Conservation (phyloP, 2,888 invertebrate genomes). For the Cataglyphis rosenhaueri region DNA sequence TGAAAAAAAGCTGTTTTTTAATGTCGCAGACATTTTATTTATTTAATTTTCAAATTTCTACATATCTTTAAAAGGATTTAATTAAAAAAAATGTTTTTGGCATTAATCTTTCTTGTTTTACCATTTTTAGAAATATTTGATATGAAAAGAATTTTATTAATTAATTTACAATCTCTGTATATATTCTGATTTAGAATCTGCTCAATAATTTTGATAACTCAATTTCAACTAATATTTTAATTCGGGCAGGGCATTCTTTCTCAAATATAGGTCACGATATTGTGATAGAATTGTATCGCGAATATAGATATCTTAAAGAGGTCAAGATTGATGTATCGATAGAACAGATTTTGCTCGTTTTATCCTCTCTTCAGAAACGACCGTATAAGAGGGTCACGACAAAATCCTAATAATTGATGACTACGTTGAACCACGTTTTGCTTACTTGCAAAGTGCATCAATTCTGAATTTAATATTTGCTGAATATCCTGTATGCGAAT, state of each 20-base stretch:
- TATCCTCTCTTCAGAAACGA: constrained; percentile 42
- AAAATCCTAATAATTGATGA: constrained; percentile 65
- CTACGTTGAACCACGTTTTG: constrained; percentile 56
- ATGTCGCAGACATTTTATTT: neutral
- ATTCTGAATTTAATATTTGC: constrained; percentile 62
- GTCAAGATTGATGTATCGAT: constrained; percentile 45
- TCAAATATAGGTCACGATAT: neutral
- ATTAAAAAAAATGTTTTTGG: neutral
- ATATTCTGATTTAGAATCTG: constrained; percentile 9
- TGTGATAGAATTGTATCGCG: constrained; percentile 5
- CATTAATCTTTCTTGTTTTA: neutral
- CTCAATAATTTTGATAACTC: constrained; percentile 3
- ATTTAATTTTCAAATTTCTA: neutral
- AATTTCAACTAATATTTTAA: neutral
- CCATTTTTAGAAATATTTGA: neutral
- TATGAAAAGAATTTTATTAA: neutral
- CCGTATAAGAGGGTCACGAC: constrained; percentile 38
- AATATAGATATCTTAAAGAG: constrained; percentile 19
- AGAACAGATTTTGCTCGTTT: constrained; percentile 39
- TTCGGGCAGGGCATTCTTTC: neutral
- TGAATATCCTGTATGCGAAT: neutral
- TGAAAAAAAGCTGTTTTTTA: constrained; percentile 9
- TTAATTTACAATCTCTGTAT: neutral
- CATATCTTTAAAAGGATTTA: neutral
- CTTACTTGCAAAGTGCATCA: constrained; percentile 29